Evolutionary conservation across 2,113 vertebrate genomes (phyloP).

Genomic region (Melanerpes formicivorus): DNA sequence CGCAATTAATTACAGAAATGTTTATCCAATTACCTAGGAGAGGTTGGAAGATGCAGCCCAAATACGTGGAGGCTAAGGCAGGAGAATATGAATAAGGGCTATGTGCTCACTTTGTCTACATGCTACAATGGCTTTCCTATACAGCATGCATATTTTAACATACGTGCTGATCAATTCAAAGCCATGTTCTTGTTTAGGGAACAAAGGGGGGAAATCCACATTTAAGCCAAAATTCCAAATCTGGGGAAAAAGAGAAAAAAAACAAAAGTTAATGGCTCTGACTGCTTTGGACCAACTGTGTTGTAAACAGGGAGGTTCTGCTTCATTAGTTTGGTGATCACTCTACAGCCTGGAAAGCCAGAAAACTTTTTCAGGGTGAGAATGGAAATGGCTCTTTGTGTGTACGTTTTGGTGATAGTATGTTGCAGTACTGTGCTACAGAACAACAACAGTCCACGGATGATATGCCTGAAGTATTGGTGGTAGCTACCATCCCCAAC

Average conservation of each 20-base stretch:
- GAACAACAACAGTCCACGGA: rapidly evolving
- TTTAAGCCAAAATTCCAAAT: background rate
- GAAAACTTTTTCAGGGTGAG: background rate
- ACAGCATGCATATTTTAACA: background rate
- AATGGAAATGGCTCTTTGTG: background rate
- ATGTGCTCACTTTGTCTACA: background rate
- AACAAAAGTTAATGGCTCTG: background rate
- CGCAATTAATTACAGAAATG: constrained; percentile 24
- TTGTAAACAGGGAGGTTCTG: background rate
- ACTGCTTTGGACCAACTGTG: background rate
- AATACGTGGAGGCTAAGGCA: background rate
- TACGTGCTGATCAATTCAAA: background rate
- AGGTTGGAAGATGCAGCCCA: background rate
- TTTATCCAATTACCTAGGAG: constrained; percentile 37
- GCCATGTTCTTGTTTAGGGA: background rate
- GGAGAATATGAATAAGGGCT: background rate
- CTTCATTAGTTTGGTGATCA: background rate
- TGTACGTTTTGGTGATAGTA: background rate
- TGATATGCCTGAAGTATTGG: background rate
- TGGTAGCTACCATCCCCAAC: background rate
- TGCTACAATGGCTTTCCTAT: background rate
- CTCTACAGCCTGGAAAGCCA: background rate
- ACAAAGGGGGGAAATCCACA: background rate
- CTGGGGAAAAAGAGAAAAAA: background rate
- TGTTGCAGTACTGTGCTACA: background rate